Conservation (phyloP, 2,113 vertebrate species). For the Myodes glareolus region DNA sequence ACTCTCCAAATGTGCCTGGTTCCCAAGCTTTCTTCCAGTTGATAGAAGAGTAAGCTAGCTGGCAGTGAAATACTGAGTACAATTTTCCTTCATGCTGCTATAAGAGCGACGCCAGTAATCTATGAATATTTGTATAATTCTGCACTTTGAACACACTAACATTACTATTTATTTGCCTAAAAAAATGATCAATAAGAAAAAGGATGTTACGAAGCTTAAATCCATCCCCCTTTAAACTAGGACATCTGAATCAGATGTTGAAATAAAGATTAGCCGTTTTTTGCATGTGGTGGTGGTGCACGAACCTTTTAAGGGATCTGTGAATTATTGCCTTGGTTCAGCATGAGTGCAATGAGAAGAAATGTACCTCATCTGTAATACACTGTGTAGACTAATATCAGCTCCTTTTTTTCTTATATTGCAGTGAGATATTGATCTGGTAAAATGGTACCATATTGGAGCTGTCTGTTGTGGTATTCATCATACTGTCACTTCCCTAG, state of each 20-base stretch:
- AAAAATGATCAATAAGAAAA: constrained; percentile 78
- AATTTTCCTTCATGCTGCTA: constrained; percentile 37
- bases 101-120: neutral
- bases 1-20: constrained; percentile 27
- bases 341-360: constrained; percentile 96
- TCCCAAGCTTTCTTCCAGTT: constrained; percentile 31
- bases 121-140: constrained; percentile 71
- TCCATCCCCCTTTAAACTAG: constrained; percentile 82
- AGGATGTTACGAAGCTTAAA: constrained; percentile 56
- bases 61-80: constrained; percentile 66
- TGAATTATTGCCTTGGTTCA: constrained; percentile 97
- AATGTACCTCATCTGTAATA: constrained; percentile 99
- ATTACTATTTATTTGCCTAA: constrained; percentile 75
- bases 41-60: neutral
- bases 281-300: constrained; percentile 90
- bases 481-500: constrained; percentile 98
- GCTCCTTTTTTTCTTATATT: constrained; percentile 99
- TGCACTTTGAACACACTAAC: constrained; percentile 62
- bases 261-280: constrained; percentile 91
- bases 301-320: constrained; percentile 92
- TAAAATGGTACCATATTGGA: constrained; percentile 99
- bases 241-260: constrained; percentile 92
- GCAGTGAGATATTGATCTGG: constrained; percentile 99
- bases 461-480: constrained; percentile 99
- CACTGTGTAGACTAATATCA: constrained; percentile 99